Conservation (phyloP, 1,140 invertebrate species). For the Sinonovacula constricta region DNA sequence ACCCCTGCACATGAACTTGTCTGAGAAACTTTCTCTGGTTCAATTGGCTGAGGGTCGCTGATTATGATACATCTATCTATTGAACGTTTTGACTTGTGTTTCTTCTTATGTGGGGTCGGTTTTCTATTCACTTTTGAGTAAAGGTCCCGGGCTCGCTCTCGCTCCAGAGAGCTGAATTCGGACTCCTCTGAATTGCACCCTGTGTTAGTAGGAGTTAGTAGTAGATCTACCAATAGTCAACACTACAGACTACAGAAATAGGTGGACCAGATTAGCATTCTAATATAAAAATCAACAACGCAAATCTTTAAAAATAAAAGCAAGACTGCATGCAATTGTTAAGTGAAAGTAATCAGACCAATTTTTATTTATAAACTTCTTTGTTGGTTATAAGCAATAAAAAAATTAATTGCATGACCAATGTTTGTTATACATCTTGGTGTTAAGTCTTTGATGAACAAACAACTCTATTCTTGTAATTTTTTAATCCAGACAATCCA, state of each 20-base stretch:
- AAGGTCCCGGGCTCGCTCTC: slow-evolving; percentile 84
- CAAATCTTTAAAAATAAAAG: neutral
- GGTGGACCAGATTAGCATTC: neutral
- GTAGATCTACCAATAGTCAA: neutral
- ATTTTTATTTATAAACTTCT: neutral
- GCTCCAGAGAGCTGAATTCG: slow-evolving; percentile 89
- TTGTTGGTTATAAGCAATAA: too few relatives aligned
- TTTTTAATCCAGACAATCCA: too few relatives aligned
- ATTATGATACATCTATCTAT: neutral
- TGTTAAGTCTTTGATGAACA: too few relatives aligned
- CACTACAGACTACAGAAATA: neutral
- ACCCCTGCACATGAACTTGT: too few relatives aligned
- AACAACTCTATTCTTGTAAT: too few relatives aligned
- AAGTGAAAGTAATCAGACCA: neutral
- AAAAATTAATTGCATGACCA: too few relatives aligned
- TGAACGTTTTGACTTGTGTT: slow-evolving; percentile 66
- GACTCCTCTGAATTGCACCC: slow-evolving; percentile 80
- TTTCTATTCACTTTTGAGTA: slow-evolving; percentile 83
- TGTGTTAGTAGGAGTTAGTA: neutral
- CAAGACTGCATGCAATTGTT: neutral
- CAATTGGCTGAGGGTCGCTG: slow-evolving; percentile 10
- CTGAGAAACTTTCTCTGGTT: neutral
- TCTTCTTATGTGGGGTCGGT: slow-evolving; percentile 87
- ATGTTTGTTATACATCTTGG: too few relatives aligned
- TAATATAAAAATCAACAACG: neutral